Base-by-base conservation (phyloP, 2,888 invertebrate genomes). In the Hyposoter dolosus region DNA sequence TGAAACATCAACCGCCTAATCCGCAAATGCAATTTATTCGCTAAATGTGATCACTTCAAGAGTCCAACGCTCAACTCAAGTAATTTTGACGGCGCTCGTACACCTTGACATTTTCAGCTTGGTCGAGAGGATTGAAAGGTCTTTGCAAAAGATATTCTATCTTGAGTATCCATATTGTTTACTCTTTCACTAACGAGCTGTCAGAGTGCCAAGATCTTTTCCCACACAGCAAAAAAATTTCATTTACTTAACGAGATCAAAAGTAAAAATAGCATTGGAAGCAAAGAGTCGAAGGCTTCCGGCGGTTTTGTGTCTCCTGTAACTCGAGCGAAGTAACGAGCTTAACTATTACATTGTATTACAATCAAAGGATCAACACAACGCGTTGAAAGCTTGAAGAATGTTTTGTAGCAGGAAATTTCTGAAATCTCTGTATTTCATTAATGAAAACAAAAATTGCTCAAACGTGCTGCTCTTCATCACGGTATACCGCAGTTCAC, bases 151-250 rank as follows among this genome's bases (percentile, higher is more conserved):
- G 23, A 56, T 32, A 7, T 23, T 40, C 7, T 17, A n/a, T 68
- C 53, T 40, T 23, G 50, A 28, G 45, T 65, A 28, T 40, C 71
- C 43, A 56, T 65, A 66, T 45, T 60, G 63, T 80, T 74, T 28
- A 43, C 65, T 40, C 19, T 23, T 71, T 63, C 63, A 19, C 69
- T 71, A 80, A 84, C 65, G 76, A 81, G 65, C 65, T 80, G 53
- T 47, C 19, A 66, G 47, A 28, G 43, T 63, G 40, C 45, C 81
- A 84, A 53, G 47, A 66, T 43, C 35, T 66, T 81, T 81, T 53
- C 17, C 35, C 28, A 60, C 9, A 47, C n/a, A 40, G 35, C 65
- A 9, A 72, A 53, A 47, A 56, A 53, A 56, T 28, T 50, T 66
- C 6, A 43, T 71, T 71, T 43, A 69, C 66, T 78, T 43, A 40